These are phyloP conservation scores for Pachypanchax playfairii DNA, from an alignment of 2,113 vertebrate species.

Conservation along the genomic window DNA sequence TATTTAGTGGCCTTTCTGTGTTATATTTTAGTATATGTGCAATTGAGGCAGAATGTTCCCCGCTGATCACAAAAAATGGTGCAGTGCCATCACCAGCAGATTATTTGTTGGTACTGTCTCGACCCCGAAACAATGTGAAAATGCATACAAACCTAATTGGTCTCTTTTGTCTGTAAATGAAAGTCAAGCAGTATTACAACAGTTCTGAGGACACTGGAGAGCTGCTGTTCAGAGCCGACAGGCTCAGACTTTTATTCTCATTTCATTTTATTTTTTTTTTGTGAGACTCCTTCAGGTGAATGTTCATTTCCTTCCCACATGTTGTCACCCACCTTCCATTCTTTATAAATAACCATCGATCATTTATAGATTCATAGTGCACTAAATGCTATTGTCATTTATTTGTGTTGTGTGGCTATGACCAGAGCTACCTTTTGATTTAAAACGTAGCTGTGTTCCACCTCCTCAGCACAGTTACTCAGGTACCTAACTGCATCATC, in stretches of 20 bases:
- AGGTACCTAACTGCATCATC: constrained; percentile 71
- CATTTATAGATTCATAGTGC: constrained; percentile 50
- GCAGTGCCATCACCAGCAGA: constrained; percentile 72
- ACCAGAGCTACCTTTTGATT: constrained; percentile 53
- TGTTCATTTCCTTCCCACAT: constrained; percentile 41
- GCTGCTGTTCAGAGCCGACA: constrained; percentile 35
- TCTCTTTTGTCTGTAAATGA: constrained; percentile 42
- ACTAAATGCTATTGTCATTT: constrained; percentile 56
- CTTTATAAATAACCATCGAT: constrained; percentile 23
- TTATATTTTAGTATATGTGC: constrained; percentile 67
- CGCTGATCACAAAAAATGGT: constrained; percentile 62
- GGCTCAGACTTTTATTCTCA: not conserved
- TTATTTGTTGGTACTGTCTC: constrained; percentile 70
- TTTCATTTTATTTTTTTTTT: not conserved
- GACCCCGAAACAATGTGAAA: constrained; percentile 72
- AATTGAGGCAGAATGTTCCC: constrained; percentile 75
- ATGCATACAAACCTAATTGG: constrained; percentile 44
- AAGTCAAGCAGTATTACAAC: constrained; percentile 42
- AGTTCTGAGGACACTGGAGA: constrained; percentile 46
- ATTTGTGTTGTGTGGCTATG: constrained; percentile 46
- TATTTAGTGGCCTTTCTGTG: constrained; percentile 78
- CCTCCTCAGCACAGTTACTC: constrained; percentile 72
- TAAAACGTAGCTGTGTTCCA: constrained; percentile 53
- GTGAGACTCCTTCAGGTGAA: constrained; percentile 12
- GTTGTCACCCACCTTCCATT: constrained; percentile 34